Evolutionary conservation across 1,140 invertebrate genomes (phyloP).

Genomic region (Conus betulinus): DNA sequence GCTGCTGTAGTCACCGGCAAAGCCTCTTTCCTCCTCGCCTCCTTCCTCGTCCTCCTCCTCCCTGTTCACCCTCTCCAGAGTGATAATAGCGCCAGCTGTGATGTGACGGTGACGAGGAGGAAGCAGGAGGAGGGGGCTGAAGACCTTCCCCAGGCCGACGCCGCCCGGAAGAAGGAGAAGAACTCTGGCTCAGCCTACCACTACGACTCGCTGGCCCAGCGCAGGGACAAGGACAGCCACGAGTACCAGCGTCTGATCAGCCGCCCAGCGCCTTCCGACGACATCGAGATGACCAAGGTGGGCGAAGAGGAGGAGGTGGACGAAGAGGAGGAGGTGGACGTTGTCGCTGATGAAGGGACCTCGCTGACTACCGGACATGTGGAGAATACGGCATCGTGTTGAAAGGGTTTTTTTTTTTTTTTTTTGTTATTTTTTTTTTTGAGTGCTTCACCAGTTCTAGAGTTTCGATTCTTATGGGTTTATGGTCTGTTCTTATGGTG

Average conservation of each 20-base stretch:
- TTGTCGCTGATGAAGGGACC: background rate
- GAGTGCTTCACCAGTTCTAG: background rate
- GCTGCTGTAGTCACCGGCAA: background rate
- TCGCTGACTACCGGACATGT: slow-evolving; percentile 3
- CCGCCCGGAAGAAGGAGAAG: background rate
- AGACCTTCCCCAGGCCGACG: background rate
- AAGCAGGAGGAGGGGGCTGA: background rate
- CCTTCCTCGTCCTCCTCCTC: background rate
- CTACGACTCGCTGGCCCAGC: slow-evolving; percentile 14
- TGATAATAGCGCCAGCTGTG: background rate
- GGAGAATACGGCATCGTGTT: slow-evolving; percentile 18
- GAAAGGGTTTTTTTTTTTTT: background rate
- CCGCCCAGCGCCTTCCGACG: background rate
- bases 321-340: background rate
- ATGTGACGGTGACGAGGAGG: background rate
- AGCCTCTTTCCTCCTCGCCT: background rate
- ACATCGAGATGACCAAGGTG: background rate
- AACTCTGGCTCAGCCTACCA: background rate
- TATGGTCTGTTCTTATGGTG: background rate
- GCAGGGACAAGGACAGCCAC: background rate
- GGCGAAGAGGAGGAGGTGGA: background rate
- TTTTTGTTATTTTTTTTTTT: background rate
- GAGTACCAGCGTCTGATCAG: slow-evolving; percentile 25
- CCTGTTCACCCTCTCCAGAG: background rate
- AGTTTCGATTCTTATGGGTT: background rate